Base-by-base conservation (phyloP, 2,888 invertebrate species). In the Diplazon laetatorius region DNA sequence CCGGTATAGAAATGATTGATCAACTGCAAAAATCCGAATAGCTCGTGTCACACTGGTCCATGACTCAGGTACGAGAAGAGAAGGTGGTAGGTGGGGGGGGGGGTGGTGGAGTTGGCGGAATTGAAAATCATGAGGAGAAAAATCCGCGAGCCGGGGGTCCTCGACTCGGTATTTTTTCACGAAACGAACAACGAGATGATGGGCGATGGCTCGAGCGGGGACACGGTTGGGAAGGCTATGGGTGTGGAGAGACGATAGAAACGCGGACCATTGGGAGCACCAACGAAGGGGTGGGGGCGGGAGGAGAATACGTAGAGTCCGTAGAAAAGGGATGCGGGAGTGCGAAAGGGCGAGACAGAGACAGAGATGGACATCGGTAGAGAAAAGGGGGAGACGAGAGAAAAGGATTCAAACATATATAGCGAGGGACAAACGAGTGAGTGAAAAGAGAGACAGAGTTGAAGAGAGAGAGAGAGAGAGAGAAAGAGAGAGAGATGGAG, bases 221-320 rank as follows among this genome's bases (percentile, higher is more conserved):
- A 69, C 68, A 71, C 55, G 20, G 68, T 60, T 57, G 57, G 66
- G 71, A 55, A 46, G 77, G 74, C 62, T 65, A 66, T 66, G 71
- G 74, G n/a, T n/a, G n/a, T n/a, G 82, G 73, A 80, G 81, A 80
- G 79, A 82, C 75, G 76, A 80, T 82, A 80, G 65, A 80, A 81
- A 84, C 73, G 77, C 71, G 52, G 5, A 25, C n/a, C n/a, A n/a
- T n/a, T n/a, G n/a, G n/a, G n/a, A n/a, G n/a, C n/a, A n/a, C n/a
- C n/a, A n/a, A n/a, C n/a, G n/a, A n/a, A n/a, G n/a, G n/a, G n/a
- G n/a, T n/a, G n/a, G n/a, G n/a, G n/a, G n/a, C n/a, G n/a, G n/a
- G n/a, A n/a, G n/a, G n/a, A n/a, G n/a, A n/a, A n/a, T n/a, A n/a
- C n/a, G n/a, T n/a, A n/a, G n/a, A n/a, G n/a, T n/a, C n/a, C n/a